phyloP scores from a whole-genome alignment of 2,888 invertebrate species.

The Gryllus longicercus region DNA sequence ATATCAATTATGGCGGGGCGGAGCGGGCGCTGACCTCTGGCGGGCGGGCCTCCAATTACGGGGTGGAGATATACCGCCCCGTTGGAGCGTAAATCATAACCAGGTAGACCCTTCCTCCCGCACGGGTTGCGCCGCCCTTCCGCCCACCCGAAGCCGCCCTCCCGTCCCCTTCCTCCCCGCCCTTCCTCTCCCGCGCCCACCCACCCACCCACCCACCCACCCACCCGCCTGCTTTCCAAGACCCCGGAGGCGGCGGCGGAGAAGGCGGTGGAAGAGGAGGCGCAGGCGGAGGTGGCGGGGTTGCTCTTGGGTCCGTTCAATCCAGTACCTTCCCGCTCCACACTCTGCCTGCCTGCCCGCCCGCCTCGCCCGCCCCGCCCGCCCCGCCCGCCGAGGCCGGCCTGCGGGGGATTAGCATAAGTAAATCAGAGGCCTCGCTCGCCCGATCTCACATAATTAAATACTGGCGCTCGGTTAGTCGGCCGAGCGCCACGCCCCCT shows the following conservation, averaged over 20 bases:
- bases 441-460: slow-evolving; percentile 7
- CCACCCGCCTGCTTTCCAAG: not conserved
- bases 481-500: not conserved
- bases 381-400: not conserved
- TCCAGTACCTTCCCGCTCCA: no score
- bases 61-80: slow-evolving; percentile 17
- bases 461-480: not conserved
- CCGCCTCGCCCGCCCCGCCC: no score
- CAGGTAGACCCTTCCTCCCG: not conserved
- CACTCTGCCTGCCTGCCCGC: not conserved
- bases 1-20: slow-evolving; percentile 1
- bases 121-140: not conserved
- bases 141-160: not conserved
- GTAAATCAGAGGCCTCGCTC: slow-evolving; percentile 17
- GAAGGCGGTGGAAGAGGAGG: no score
- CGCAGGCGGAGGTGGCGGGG: no score
- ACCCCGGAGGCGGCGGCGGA: not conserved
- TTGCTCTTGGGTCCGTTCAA: no score
- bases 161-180: not conserved
- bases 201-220: no score
- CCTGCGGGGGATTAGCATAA: not conserved
- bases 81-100: slow-evolving; percentile 2
- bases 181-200: not conserved
- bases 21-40: not conserved
- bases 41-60: not conserved